Base-by-base conservation (phyloP, 2,888 invertebrate species). In the Trypoxylon attenuatum region DNA sequence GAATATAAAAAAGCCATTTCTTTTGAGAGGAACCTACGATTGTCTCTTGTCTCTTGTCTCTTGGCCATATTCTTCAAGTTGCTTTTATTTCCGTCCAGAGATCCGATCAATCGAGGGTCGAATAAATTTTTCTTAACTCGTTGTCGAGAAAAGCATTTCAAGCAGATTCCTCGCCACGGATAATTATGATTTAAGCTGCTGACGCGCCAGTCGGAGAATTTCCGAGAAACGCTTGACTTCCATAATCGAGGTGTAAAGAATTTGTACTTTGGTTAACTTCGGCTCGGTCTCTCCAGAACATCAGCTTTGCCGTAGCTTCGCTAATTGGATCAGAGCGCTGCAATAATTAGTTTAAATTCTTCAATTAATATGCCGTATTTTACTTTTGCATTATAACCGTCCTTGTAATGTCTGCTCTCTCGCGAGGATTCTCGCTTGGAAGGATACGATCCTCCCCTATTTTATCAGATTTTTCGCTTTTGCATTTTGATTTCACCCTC, bases 291-390 rank as follows among this genome's bases (percentile, higher is more conserved):
- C 66, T 25, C 56, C 59, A 59, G 61, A 61, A 46, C 70, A 51
- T 43, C 45, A 15, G 59, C 56, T 51, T 33, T 39, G 33, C 33
- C 61, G 65, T 51, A 51, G 63, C 49, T 54, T 51, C 67, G 68
- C 73, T 79, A 79, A 79, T 79, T 79, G 75, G 77, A 81, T 79
- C 77, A 70, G 69, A 68, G 71, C 60, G 63, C 57, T 57, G 59
- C 62, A 71, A 74, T 79, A 80, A 80, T 80, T 80, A 76, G 79
- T 78, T 78, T 77, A 78, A 80, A 79, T 78, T 69, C 57, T 67
- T 69, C 72, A 75, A 80, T 80, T 80, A 80, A 80, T 78, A 80
- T 79, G 70, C 77, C 73, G 57, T 79, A 70, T 79, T 79, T 81
- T 78, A 81, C 77, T 80, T 81, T 75, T 67, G 55, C 58, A 65